These are phyloP conservation scores for Sminthurinus aureus DNA, from an alignment of 2,888 invertebrate species.

Conservation along the genomic window DNA sequence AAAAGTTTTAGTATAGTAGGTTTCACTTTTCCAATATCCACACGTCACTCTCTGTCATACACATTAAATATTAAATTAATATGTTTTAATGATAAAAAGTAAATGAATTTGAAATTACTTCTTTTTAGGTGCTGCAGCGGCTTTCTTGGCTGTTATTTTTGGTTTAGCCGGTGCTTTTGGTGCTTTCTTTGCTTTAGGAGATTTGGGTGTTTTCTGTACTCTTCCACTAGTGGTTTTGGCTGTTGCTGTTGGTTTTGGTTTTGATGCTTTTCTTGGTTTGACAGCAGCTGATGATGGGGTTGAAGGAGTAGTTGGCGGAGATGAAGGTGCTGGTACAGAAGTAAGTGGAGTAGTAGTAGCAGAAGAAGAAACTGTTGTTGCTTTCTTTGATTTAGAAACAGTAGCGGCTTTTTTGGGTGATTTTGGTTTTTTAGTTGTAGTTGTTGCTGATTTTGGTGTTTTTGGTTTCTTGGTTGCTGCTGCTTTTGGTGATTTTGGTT, in stretches of 20 bases:
- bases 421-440: not conserved
- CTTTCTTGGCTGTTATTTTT: no score
- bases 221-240: not conserved
- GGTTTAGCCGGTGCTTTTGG: no score
- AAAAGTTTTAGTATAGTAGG: no score
- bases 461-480: conserved; percentile 10
- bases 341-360: not conserved
- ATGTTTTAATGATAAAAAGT: no score
- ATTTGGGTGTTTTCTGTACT: not conserved
- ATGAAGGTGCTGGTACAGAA: not conserved
- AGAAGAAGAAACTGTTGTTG: conserved; percentile 1
- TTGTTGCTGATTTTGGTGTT: not conserved
- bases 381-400: conserved; percentile 6
- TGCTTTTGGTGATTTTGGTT: not conserved
- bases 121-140: no score
- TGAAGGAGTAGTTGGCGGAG: not conserved
- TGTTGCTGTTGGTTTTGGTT: conserved; percentile 7
- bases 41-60: no score
- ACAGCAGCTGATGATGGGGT: no score
- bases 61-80: no score
- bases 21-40: no score
- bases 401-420: not conserved
- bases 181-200: conserved; percentile 3
- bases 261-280: not conserved
- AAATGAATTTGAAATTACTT: no score